Base-by-base conservation (phyloP, 2,888 invertebrate genomes). In the Metellina segmentata region DNA sequence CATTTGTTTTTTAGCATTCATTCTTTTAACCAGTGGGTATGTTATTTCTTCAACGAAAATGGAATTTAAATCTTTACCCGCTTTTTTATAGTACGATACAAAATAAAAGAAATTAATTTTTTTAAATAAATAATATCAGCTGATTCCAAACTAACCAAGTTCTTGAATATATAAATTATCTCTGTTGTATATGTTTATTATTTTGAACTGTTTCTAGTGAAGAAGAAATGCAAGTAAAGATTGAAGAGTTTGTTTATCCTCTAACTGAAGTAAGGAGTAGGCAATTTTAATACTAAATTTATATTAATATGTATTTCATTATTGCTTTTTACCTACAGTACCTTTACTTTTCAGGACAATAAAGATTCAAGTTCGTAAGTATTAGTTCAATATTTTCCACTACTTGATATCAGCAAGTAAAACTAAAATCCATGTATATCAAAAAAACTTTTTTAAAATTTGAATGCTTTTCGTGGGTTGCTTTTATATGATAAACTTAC, bases 241-340 rank as follows among this genome's bases (percentile, higher is more conserved):
- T 85, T 49, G 90, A 90, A 90, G 90, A 90, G 51, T 51, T 85
- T 13, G 79, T 74, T 49, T 79, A 52, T n/a, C 61, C 90, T 51
- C 7, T 49, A 6, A 79, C 79, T 11, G 85, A 85, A 48, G 90
- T 90, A 79, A 79, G 85, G 34, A 1, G 4, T 34, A 34, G 34
- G 34, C 34, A 34, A 34, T 34, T 34, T n/a, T n/a, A n/a, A n/a
- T n/a, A n/a, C n/a, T n/a, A 34, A 34, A 34, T 34, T 34, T 34
- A 34, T 34, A 34, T 34, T 34, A 34, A 4, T 4, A 34, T 34
- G 1, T n/a, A n/a, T 34, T 34, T 34, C 34, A 34, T 34, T 34
- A 1, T 2, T 34, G 34, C 1, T 20, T 7, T 6, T 34, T 72
- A 4, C 19, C 34, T 20, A 72, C 7, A 9, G 19, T 6, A 75